A percentile compares a stretch with the other conserved stretches of the same genome.
Evolutionary conservation across 2,797 vertebrate genomes (phyloP).

Genomic region (Falco novaeseelandiae): DNA sequence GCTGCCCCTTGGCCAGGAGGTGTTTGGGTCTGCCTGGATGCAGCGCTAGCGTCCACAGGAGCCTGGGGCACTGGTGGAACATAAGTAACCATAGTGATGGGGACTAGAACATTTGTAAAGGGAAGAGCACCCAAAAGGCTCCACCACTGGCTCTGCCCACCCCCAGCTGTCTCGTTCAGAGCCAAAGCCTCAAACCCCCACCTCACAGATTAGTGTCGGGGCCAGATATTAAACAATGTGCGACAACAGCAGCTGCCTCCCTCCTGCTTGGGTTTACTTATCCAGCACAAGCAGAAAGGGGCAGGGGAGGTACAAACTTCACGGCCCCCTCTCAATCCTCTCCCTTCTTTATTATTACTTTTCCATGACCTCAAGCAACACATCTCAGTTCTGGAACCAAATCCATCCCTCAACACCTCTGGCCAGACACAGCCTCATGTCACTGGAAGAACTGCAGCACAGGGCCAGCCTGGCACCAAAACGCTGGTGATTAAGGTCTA

Average conservation of each 20-base stretch:
- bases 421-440: fast-evolving
- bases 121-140: neutral
- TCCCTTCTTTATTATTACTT: fast-evolving
- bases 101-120: fast-evolving
- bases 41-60: neutral
- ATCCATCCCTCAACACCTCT: neutral
- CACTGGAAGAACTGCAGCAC: neutral
- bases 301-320: neutral
- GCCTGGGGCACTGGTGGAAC: neutral
- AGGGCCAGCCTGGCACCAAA: neutral
- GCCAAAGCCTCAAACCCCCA: neutral
- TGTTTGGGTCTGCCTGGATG: too few species aligned
- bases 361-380: neutral
- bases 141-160: neutral
- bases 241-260: neutral
- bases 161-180: neutral
- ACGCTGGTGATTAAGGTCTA: too few species aligned
- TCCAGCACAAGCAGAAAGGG: neutral
- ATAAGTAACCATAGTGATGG: neutral
- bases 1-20: neutral
- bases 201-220: neutral
- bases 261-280: neutral
- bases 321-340: neutral
- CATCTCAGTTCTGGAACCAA: neutral
- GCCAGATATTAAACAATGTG: fast-evolving